A percentile compares a stretch with the other conserved stretches of the same genome.
phyloP scores from a whole-genome alignment of 2,888 invertebrate species.

The Timandra comae region DNA sequence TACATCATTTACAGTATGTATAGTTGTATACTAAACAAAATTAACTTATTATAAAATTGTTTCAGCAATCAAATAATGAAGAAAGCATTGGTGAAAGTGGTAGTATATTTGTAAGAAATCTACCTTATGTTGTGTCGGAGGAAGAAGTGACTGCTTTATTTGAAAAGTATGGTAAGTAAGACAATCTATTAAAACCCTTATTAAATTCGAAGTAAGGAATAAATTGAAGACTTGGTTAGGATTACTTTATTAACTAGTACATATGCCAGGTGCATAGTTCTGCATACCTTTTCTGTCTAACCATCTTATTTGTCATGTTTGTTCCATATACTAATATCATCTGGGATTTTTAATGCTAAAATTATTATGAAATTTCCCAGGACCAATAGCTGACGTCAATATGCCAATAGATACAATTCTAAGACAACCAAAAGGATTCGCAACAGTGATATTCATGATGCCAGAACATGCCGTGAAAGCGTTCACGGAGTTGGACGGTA shows the following conservation, averaged over 20 bases:
- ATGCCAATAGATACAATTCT: slow-evolving; percentile 90
- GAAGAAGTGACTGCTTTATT: slow-evolving; percentile 90
- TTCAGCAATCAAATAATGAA: slow-evolving; percentile 75
- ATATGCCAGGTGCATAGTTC: too few relatives aligned
- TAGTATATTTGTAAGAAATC: slow-evolving; percentile 92
- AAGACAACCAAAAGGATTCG: slow-evolving; percentile 94
- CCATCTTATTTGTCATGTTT: too few relatives aligned
- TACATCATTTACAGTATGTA: too few relatives aligned
- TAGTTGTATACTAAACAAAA: too few relatives aligned
- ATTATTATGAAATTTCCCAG: too few relatives aligned
- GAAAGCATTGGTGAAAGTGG: slow-evolving; percentile 93
- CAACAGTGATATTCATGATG: slow-evolving; percentile 92
- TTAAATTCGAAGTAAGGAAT: not conserved
- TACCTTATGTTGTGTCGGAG: slow-evolving; percentile 90
- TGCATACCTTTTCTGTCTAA: too few relatives aligned
- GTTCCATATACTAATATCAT: too few relatives aligned
- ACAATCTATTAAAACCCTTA: too few relatives aligned
- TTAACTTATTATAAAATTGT: too few relatives aligned
- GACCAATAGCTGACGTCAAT: slow-evolving; percentile 90
- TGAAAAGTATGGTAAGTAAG: slow-evolving; percentile 85
- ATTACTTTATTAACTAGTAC: too few relatives aligned
- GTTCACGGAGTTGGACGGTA: slow-evolving; percentile 92
- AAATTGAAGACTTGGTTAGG: too few relatives aligned
- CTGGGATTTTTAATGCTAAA: too few relatives aligned
- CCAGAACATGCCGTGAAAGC: slow-evolving; percentile 97